These are phyloP conservation scores for Dinoponera quadriceps DNA, from an alignment of 1,140 invertebrate genomes.

Conservation along the genomic window DNA sequence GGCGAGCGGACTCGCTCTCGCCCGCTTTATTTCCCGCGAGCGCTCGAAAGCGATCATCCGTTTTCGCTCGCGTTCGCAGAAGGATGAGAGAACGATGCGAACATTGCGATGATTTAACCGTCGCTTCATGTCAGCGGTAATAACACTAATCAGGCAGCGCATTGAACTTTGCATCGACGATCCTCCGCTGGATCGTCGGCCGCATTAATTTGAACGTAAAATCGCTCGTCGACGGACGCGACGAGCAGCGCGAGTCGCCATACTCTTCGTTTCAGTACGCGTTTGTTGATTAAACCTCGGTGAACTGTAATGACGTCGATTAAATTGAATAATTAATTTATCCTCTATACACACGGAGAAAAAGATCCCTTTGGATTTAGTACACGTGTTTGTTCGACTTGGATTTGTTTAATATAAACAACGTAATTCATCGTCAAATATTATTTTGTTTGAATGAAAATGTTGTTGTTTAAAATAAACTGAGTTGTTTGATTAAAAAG, in stretches of 20 bases:
- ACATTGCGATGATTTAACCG: slow-evolving; percentile 37
- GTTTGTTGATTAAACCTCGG: not conserved
- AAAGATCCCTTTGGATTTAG: too few species aligned
- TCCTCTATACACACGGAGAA: too few species aligned
- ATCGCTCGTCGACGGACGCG: not conserved
- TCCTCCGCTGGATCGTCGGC: not conserved
- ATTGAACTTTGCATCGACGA: not conserved
- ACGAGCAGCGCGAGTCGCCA: not conserved
- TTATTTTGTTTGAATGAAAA: too few species aligned
- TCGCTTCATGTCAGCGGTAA: not conserved
- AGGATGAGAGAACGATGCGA: slow-evolving; percentile 26
- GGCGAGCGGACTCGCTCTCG: not conserved
- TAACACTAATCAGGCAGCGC: not conserved
- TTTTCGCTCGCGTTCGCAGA: slow-evolving; percentile 4
- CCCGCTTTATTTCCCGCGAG: slow-evolving; percentile 2
- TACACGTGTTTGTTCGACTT: too few species aligned
- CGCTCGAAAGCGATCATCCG: not conserved
- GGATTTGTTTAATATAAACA: too few species aligned
- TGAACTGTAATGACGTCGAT: too few species aligned
- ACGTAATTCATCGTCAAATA: too few species aligned
- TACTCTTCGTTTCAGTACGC: not conserved
- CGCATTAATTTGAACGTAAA: not conserved
- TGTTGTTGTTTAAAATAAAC: too few species aligned
- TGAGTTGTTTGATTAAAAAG: too few species aligned
- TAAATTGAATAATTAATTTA: too few species aligned